A percentile compares a stretch with the other conserved stretches of the same genome.
These are phyloP conservation scores for Paraplagusia blochii DNA, from an alignment of 2,113 vertebrate species.

Conservation along the genomic window DNA sequence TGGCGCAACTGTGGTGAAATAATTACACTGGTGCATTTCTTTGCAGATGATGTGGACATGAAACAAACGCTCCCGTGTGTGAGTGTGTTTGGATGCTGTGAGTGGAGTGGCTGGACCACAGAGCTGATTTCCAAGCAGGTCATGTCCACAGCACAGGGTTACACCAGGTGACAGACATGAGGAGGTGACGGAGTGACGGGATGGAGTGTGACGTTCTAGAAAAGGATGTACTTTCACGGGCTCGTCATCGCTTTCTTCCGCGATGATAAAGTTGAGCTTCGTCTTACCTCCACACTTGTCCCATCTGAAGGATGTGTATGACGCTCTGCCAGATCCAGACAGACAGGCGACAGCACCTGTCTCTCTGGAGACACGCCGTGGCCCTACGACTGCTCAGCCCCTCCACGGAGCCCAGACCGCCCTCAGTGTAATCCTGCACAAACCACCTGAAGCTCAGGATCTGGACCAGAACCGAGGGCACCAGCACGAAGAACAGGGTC, in stretches of 20 bases:
- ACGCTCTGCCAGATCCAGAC: constrained; percentile 95
- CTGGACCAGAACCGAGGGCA: constrained; percentile 96
- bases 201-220: constrained; percentile 10
- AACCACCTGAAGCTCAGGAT: constrained; percentile 99
- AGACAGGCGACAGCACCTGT: constrained; percentile 87
- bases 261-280: constrained; percentile 27
- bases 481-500: constrained; percentile 94
- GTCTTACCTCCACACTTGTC: constrained; percentile 95
- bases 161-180: constrained; percentile 66
- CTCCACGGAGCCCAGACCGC: constrained; percentile 93
- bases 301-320: constrained; percentile 97
- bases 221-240: constrained; percentile 8
- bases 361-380: constrained; percentile 72
- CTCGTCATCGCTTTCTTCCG: constrained; percentile 9
- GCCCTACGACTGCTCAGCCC: constrained; percentile 87
- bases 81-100: not conserved
- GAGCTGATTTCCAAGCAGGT: constrained; percentile 51
- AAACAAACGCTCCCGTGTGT: not conserved
- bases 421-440: constrained; percentile 96
- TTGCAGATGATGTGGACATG: constrained; percentile 16
- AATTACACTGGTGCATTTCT: constrained; percentile 35
- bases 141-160: constrained; percentile 63
- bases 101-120: constrained; percentile 33
- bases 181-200: constrained; percentile 25
- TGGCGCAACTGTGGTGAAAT: constrained; percentile 58